Evolutionary conservation across 2,113 vertebrate genomes (phyloP).

Genomic region (Equus quagga): DNA sequence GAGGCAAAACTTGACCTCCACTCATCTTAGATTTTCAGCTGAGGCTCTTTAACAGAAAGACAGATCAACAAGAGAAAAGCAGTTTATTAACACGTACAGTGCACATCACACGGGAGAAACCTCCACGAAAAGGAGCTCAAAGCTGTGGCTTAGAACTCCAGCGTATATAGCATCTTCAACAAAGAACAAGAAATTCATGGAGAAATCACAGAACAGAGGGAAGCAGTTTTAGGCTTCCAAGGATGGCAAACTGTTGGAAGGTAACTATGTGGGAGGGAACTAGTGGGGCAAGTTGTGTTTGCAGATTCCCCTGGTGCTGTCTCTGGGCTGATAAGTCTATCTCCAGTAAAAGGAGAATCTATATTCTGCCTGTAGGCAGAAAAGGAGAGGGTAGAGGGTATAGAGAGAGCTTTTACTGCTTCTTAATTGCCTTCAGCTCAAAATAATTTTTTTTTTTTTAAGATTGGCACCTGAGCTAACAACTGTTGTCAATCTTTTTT

Average conservation of each 20-base stretch:
- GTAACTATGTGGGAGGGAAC: background rate
- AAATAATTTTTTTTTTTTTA: background rate
- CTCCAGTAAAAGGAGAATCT: background rate
- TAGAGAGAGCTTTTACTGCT: background rate
- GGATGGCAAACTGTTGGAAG: background rate
- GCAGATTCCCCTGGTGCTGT: background rate
- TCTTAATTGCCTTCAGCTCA: background rate
- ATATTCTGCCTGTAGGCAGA: background rate
- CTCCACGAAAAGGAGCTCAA: background rate
- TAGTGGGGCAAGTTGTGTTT: background rate
- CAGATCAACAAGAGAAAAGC: background rate
- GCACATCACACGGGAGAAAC: background rate
- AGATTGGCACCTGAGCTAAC: too few species aligned
- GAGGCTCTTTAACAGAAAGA: background rate
- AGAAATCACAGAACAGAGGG: background rate
- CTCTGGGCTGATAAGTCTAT: background rate
- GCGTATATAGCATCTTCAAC: background rate
- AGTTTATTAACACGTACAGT: background rate
- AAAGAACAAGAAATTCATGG: background rate
- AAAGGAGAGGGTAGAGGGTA: background rate
- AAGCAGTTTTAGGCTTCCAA: background rate
- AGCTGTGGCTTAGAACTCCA: background rate
- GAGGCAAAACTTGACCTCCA: background rate
- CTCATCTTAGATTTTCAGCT: background rate
- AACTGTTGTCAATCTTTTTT: too few species aligned